A percentile compares a stretch with the other conserved stretches of the same genome.
Evolutionary conservation across 2,797 vertebrate species (phyloP).

Genomic region (Acanthurus leucopareius): DNA sequence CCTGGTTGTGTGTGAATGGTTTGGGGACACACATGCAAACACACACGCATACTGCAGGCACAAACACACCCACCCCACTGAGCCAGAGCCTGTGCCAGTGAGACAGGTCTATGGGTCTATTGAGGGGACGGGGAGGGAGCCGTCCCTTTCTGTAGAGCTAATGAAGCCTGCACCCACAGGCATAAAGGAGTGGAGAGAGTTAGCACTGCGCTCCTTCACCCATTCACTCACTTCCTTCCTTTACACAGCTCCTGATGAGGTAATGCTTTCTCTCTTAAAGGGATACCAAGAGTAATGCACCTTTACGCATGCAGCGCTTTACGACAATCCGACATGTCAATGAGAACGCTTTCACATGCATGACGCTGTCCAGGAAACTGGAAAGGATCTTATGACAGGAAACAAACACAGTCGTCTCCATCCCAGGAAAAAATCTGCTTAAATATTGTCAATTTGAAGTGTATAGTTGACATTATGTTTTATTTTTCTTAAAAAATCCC

Average conservation of each 20-base stretch:
- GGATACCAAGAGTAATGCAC: slow-evolving; percentile 57
- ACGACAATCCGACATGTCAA: not conserved
- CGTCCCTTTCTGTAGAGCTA: slow-evolving; percentile 83
- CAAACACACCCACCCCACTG: slow-evolving; percentile 51
- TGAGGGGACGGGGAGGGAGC: slow-evolving; percentile 76
- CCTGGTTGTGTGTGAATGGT: slow-evolving; percentile 63
- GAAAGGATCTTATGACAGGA: not conserved
- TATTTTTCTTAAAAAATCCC: not conserved
- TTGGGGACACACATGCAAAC: slow-evolving; percentile 48
- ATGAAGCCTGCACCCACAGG: slow-evolving; percentile 83
- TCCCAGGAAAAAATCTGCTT: not conserved
- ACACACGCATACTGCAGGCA: slow-evolving; percentile 23
- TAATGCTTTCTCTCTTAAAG: slow-evolving; percentile 81
- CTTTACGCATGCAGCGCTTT: slow-evolving; percentile 50
- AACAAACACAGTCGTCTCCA: not conserved
- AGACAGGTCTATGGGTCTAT: slow-evolving; percentile 83
- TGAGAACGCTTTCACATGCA: not conserved
- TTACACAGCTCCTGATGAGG: slow-evolving; percentile 74
- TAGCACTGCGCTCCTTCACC: slow-evolving; percentile 74
- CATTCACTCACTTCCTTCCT: slow-evolving; percentile 82
- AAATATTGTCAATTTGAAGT: not conserved
- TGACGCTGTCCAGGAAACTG: not conserved
- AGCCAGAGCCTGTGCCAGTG: slow-evolving; percentile 65
- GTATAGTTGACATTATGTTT: not conserved
- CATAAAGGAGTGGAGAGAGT: slow-evolving; percentile 81